These are phyloP conservation scores for Tanaodytes sp. DNA, from an alignment of 2,888 invertebrate genomes.

Conservation along the genomic window DNA sequence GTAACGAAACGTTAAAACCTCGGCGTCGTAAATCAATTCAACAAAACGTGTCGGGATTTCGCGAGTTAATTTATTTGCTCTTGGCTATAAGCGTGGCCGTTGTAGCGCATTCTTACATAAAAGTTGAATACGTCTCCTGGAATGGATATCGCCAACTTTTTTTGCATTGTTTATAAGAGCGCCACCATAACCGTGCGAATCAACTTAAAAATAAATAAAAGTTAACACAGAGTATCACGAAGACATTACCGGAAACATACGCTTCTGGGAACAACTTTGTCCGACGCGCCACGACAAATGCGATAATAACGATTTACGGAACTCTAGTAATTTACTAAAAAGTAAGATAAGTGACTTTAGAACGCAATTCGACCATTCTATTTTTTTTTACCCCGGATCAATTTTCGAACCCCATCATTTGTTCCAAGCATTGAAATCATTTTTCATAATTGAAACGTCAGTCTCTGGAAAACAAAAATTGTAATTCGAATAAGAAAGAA, in stretches of 20 bases:
- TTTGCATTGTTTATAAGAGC: conserved; percentile 19
- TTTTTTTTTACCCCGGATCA: too few species aligned
- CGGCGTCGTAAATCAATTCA: conserved; percentile 31
- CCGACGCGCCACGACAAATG: conserved; percentile 15
- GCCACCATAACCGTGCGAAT: conserved; percentile 3
- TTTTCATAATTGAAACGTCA: too few species aligned
- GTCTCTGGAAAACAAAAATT: too few species aligned
- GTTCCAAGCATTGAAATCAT: too few species aligned
- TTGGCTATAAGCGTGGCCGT: conserved; percentile 12
- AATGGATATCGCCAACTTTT: conserved; percentile 19
- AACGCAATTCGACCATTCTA: too few species aligned
- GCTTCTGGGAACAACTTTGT: conserved; percentile 7
- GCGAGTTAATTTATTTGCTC: conserved; percentile 22
- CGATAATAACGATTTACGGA: conserved; percentile 32
- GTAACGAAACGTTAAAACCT: conserved; percentile 9
- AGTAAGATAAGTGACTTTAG: too few species aligned
- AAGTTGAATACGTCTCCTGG: too few species aligned
- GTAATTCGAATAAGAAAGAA: conserved; percentile 2
- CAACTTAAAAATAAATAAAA: conserved; percentile 26
- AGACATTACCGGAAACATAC: conserved; percentile 19
- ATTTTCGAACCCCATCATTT: too few species aligned
- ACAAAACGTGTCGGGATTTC: conserved; percentile 21
- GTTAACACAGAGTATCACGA: conserved; percentile 14
- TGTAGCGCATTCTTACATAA: conserved; percentile 9
- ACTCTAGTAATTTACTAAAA: too few species aligned